phyloP scores from a whole-genome alignment of 2,797 vertebrate species.

The Spheniscus humboldti region DNA sequence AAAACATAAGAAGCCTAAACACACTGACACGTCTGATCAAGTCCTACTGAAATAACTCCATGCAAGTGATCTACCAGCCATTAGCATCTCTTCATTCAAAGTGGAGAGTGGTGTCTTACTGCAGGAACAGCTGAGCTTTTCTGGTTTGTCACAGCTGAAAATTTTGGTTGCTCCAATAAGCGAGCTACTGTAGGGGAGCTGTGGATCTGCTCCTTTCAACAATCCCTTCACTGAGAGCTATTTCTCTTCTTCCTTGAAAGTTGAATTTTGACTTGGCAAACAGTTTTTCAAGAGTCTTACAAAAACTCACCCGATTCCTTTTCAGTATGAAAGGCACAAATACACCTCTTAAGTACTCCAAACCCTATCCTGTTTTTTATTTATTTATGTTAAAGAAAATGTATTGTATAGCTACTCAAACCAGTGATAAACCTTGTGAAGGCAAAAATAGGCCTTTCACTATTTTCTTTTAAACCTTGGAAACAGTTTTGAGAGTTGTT shows the following conservation, averaged over 20 bases:
- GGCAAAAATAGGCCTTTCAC: rapidly evolving
- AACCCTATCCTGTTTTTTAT: neutral
- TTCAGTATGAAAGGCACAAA: neutral
- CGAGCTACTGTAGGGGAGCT: neutral
- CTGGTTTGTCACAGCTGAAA: neutral
- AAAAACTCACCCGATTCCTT: neutral
- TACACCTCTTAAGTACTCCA: neutral
- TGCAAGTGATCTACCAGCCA: neutral
- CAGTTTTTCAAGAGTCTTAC: neutral
- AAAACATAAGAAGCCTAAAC: neutral
- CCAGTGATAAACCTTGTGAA: neutral
- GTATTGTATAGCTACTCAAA: neutral
- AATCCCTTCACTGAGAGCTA: neutral
- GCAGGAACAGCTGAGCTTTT: neutral
- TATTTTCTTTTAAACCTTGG: neutral
- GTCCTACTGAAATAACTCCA: neutral
- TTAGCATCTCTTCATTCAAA: neutral
- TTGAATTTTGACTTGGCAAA: neutral
- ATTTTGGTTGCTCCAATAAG: neutral
- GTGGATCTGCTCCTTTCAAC: neutral
- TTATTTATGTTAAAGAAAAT: neutral
- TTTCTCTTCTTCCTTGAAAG: neutral
- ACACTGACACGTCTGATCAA: neutral
- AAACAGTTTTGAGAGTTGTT: neutral
- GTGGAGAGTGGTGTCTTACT: neutral